Evolutionary conservation across 2,113 vertebrate genomes (phyloP).

Genomic region (Forbesichthys papilliferus): DNA sequence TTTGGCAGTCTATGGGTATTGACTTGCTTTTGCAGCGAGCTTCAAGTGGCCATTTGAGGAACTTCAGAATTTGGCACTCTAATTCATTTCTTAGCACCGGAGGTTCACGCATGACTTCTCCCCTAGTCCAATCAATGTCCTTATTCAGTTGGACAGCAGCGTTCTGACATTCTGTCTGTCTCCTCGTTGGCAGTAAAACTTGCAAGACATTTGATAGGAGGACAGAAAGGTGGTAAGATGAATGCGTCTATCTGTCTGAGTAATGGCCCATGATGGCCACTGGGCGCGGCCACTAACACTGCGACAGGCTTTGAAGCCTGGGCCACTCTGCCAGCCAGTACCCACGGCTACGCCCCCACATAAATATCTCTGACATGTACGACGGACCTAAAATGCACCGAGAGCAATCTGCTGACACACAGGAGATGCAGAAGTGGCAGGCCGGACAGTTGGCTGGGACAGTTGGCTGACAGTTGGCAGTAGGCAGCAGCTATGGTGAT

Average conservation of each 20-base stretch:
- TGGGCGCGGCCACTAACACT: background rate
- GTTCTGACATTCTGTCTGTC: too few species aligned
- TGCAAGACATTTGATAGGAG: slow-evolving; percentile 53
- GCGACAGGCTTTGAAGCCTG: slow-evolving; percentile 16
- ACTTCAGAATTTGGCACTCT: too few species aligned
- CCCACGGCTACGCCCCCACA: slow-evolving; percentile 20
- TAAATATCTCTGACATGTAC: slow-evolving; percentile 18
- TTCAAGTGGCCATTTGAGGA: too few species aligned
- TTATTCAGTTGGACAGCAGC: too few species aligned
- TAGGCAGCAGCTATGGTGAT: slow-evolving; percentile 35
- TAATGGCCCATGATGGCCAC: background rate
- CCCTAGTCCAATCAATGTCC: too few species aligned
- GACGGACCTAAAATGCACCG: slow-evolving; percentile 36
- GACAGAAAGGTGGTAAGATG: slow-evolving; percentile 26
- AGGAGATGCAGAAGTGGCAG: slow-evolving; percentile 40
- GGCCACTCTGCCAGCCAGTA: slow-evolving; percentile 6
- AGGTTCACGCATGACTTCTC: too few species aligned
- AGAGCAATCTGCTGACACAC: slow-evolving; percentile 58
- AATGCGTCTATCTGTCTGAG: slow-evolving; percentile 13
- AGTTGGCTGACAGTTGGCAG: slow-evolving; percentile 62
- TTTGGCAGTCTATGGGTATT: too few species aligned
- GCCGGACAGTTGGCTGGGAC: slow-evolving; percentile 54
- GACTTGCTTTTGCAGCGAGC: too few species aligned
- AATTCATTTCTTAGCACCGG: too few species aligned
- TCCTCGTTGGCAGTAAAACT: too few species aligned